Percentiles rank a stretch among this genome's conserved stretches.
Evolutionary conservation across 2,797 vertebrate species (phyloP).

Genomic region (Macrochelys suwanniensis): DNA sequence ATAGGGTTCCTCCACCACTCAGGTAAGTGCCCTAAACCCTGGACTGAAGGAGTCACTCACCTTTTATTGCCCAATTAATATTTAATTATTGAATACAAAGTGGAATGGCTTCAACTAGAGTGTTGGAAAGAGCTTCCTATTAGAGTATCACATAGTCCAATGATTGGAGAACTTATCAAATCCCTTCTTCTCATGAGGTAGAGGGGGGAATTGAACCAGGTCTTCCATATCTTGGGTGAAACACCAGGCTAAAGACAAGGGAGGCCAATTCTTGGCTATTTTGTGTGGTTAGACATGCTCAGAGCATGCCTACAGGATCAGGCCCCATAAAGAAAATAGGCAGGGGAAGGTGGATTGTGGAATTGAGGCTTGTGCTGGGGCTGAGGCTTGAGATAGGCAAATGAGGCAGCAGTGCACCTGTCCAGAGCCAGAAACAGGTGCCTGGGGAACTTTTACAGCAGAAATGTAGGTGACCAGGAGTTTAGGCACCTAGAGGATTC

Average conservation of each 20-base stretch:
- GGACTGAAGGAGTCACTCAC: not conserved
- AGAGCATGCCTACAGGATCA: not conserved
- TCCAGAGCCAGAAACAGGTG: not conserved
- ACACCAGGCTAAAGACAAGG: not conserved
- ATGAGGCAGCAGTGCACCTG: not conserved
- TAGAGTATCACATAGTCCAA: not conserved
- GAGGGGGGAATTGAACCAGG: not conserved
- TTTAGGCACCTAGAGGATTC: not conserved
- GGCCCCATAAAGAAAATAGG: not conserved
- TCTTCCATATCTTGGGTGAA: not conserved
- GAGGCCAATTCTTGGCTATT: not conserved
- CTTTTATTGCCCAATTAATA: not conserved
- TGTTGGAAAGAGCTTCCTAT: not conserved
- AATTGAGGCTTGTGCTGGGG: not conserved
- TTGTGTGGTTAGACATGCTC: not conserved
- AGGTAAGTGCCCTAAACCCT: not conserved
- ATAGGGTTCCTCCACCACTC: not conserved
- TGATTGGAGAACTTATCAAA: not conserved
- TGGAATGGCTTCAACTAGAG: not conserved
- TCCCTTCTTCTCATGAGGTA: not conserved
- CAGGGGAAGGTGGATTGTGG: not conserved
- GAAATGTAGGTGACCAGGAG: not conserved
- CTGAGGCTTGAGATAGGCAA: not conserved
- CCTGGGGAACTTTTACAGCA: not conserved
- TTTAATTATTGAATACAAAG: not conserved